Conservation (phyloP, 2,888 invertebrate species). For the Ariolimax columbianus region DNA sequence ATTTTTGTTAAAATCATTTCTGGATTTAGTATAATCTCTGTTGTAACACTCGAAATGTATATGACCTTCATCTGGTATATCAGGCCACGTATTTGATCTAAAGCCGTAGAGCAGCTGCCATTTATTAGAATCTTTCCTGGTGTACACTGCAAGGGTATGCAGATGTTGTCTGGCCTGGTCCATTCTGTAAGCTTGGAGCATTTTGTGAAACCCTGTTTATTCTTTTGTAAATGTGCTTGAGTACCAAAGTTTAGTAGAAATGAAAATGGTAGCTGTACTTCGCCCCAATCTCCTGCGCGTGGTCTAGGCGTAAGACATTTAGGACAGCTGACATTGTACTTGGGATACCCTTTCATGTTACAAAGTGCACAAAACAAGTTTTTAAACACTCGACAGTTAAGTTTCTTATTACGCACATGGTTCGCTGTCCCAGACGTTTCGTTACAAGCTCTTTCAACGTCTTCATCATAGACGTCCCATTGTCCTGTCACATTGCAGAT, state of each 20-base stretch:
- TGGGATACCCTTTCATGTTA: background rate
- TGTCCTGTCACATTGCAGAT: constrained; percentile 26
- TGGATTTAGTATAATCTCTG: background rate
- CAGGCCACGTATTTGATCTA: constrained; percentile 21
- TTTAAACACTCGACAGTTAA: background rate
- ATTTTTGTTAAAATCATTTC: background rate
- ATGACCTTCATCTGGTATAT: background rate
- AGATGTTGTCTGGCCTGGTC: background rate
- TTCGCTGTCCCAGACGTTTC: background rate
- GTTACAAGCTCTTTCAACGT: constrained; percentile 15
- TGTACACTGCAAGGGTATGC: constrained; percentile 31
- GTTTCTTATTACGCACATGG: background rate
- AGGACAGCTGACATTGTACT: background rate
- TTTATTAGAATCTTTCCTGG: constrained; percentile 37
- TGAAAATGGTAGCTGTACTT: background rate
- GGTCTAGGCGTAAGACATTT: no score
- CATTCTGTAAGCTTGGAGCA: constrained; percentile 3
- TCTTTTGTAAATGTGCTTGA: no score
- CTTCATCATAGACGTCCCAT: constrained; percentile 14
- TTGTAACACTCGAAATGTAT: background rate
- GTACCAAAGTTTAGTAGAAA: background rate
- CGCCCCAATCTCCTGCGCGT: background rate
- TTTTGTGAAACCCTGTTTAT: background rate
- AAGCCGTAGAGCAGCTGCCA: constrained; percentile 17
- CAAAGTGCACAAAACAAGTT: constrained; percentile 38